Percentiles rank a stretch among this genome's conserved stretches.
These are phyloP conservation scores for Apodemia hepburni DNA, from an alignment of 2,888 invertebrate species.

Conservation along the genomic window DNA sequence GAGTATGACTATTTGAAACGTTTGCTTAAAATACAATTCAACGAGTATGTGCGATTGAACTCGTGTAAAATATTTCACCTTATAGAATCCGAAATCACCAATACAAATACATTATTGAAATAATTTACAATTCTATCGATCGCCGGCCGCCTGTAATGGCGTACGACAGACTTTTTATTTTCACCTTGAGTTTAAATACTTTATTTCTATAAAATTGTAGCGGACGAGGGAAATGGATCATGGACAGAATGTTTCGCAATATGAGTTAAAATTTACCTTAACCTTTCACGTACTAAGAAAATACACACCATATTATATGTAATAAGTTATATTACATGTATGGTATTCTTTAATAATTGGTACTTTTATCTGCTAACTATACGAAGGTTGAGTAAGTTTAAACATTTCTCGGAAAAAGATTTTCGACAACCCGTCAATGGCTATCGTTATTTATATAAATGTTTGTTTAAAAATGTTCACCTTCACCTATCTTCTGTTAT, in stretches of 20 bases:
- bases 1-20: neutral
- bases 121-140: constrained; percentile 71
- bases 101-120: constrained; percentile 53
- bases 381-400: too few relatives aligned
- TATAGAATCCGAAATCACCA: constrained; percentile 36
- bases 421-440: too few relatives aligned
- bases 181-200: constrained; percentile 57
- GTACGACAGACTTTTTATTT: constrained; percentile 60
- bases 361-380: too few relatives aligned
- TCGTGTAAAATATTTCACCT: constrained; percentile 28
- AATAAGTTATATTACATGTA: neutral
- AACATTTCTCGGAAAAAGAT: too few relatives aligned
- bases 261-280: constrained; percentile 8
- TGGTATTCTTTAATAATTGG: too few relatives aligned
- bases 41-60: neutral
- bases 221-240: constrained; percentile 40
- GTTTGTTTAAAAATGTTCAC: too few relatives aligned
- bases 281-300: constrained; percentile 7
- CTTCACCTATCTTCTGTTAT: too few relatives aligned
- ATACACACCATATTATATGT: neutral
- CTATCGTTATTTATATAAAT: too few relatives aligned
- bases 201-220: constrained; percentile 43
- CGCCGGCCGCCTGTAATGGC: constrained; percentile 49
- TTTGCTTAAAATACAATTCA: neutral
- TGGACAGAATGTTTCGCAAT: constrained; percentile 29